These are phyloP conservation scores for Drymonia ruficornis DNA, from an alignment of 2,888 invertebrate genomes.

Conservation along the genomic window DNA sequence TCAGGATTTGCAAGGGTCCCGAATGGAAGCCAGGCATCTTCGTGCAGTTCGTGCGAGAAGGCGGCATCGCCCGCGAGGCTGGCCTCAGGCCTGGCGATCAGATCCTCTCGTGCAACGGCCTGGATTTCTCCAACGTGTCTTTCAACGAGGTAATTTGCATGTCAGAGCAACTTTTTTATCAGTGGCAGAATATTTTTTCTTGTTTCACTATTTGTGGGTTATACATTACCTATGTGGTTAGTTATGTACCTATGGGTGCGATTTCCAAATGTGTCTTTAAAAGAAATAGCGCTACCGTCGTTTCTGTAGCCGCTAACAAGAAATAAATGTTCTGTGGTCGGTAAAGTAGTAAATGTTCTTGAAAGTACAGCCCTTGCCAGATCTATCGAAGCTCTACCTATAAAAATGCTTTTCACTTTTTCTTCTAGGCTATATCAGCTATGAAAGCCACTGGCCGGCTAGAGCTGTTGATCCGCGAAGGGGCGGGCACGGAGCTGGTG, in stretches of 20 bases:
- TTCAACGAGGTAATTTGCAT: conserved; percentile 89
- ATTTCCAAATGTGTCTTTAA: too few relatives aligned
- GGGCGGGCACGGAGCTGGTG: conserved; percentile 91
- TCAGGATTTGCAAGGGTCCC: conserved; percentile 93
- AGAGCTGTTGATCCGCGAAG: conserved; percentile 90
- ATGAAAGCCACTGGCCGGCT: conserved; percentile 92
- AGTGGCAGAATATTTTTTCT: background rate
- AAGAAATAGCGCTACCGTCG: too few relatives aligned
- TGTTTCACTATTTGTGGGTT: background rate
- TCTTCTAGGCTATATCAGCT: conserved; percentile 89
- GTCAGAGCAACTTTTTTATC: background rate
- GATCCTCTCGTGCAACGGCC: conserved; percentile 94
- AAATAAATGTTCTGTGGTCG: too few relatives aligned
- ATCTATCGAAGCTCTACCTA: background rate
- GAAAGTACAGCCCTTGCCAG: background rate
- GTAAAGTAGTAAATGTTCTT: too few relatives aligned
- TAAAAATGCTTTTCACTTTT: background rate
- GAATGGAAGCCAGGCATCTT: conserved; percentile 95
- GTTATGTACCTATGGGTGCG: too few relatives aligned
- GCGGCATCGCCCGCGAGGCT: conserved; percentile 94
- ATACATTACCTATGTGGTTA: too few relatives aligned
- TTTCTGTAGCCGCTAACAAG: too few relatives aligned
- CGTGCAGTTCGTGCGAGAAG: conserved; percentile 95
- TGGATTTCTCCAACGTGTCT: conserved; percentile 89
- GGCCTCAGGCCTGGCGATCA: conserved; percentile 96